A percentile compares a stretch with the other conserved stretches of the same genome.
These are phyloP conservation scores for Bos javanicus DNA, from an alignment of 2,113 vertebrate genomes.

Conservation along the genomic window DNA sequence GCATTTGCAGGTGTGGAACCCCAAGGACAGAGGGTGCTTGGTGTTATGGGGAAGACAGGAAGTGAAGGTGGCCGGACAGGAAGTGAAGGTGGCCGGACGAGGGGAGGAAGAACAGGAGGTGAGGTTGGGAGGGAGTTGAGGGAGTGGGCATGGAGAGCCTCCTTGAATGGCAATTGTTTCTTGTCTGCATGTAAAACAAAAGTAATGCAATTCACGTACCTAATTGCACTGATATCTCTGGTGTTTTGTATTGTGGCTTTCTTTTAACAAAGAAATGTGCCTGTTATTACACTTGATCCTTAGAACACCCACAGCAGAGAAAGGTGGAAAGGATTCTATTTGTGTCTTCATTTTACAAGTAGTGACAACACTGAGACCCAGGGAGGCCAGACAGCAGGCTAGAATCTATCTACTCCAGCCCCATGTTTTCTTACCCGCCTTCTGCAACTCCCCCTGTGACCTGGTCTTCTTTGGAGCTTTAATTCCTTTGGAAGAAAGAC, in stretches of 20 bases:
- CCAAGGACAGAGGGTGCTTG: background rate
- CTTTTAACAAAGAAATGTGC: background rate
- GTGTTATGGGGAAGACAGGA: background rate
- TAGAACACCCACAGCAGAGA: background rate
- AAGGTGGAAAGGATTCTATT: too few species aligned
- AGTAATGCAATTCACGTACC: background rate
- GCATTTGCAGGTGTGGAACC: background rate
- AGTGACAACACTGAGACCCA: background rate
- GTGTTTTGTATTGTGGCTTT: background rate
- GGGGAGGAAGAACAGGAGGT: background rate
- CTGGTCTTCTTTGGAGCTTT: background rate
- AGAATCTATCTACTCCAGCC: background rate
- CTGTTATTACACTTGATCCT: background rate
- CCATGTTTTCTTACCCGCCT: rapidly evolving
- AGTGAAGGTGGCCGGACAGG: background rate
- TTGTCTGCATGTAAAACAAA: background rate
- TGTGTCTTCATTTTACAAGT: background rate
- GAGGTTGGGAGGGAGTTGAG: too few species aligned
- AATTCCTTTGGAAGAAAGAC: background rate
- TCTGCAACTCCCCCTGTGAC: background rate
- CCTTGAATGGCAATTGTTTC: background rate
- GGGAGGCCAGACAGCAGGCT: background rate
- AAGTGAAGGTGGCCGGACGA: background rate
- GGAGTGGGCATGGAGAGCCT: background rate
- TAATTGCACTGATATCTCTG: background rate